phyloP scores from a whole-genome alignment of 2,113 vertebrate species.

The Gymnobelideus leadbeateri region DNA sequence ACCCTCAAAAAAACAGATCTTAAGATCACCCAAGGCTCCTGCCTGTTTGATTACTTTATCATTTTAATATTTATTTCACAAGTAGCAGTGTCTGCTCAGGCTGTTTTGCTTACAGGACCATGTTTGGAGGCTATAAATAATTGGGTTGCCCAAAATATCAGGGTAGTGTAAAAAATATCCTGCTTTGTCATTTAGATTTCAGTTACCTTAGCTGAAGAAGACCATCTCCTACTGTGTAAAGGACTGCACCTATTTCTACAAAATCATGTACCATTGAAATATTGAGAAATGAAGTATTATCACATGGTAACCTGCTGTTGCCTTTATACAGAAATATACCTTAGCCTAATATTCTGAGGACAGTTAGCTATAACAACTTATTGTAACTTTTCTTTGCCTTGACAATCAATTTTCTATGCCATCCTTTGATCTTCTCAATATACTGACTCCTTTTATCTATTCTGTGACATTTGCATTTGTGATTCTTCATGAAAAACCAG shows the following conservation, averaged over 20 bases:
- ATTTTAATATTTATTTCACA: background rate
- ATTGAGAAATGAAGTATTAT: background rate
- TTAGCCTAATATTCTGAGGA: background rate
- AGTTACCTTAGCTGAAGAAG: background rate
- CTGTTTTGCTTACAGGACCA: background rate
- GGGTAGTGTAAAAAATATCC: background rate
- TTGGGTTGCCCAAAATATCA: background rate
- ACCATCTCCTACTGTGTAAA: background rate
- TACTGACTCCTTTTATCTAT: slow-evolving; percentile 1
- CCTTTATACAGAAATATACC: background rate
- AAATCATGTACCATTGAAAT: background rate
- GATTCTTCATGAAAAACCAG: slow-evolving; percentile 1
- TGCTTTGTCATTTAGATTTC: background rate
- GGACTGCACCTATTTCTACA: background rate
- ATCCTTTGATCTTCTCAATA: background rate
- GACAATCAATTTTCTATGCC: background rate
- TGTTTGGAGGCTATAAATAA: background rate
- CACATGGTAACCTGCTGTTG: background rate
- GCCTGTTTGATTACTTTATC: background rate
- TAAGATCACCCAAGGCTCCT: background rate
- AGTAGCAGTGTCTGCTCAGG: background rate
- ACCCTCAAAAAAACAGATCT: background rate
- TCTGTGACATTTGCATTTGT: slow-evolving; percentile 27
- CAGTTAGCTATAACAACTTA: slow-evolving; percentile 8
- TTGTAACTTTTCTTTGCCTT: background rate